Evolutionary conservation across 92 coral and sea anemone species (phyloP), one percentile per base, ranked within the genome.

Genomic region (Bergia puertoricense): DNA sequence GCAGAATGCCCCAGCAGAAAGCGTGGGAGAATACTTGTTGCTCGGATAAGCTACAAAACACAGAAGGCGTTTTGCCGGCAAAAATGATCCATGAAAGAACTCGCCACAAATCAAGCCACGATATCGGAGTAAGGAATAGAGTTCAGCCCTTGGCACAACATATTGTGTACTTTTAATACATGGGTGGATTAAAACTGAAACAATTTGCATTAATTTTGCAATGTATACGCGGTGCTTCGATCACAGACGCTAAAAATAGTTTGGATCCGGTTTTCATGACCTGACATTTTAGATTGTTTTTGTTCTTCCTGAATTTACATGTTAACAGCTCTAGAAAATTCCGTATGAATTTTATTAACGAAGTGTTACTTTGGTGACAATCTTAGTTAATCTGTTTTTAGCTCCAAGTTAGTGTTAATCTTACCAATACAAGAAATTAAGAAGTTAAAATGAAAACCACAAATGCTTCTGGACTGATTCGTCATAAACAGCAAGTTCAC

Each of bases 11-110:
- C 41, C 65, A 79, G 8, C 81, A 77, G 73, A 82, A 42, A 37
- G 59, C 75, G 8, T 45, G 86, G 86, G 77, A 67, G n/a, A 82
- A 22, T 0, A 22, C 45, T 67, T 68, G 46, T 46, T 66, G 86
- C 10, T 39, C 85, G 16, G 45, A 13, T 30, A 8, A 18, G 0
- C 44, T 68, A 30, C 67, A 2, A 13, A 84, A 48, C 1, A n/a
- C 36, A 0, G 48, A 62, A 62, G 13, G 56, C 4, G 38, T 62
- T 59, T 8, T 39, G 44, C 74, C 50, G 2, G 78, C 54, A 84
- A 48, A 39, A 46, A 36, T 18, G 10, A 57, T 13, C n/a, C 45
- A 71, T 42, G 66, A 43, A 18, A 71, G 77, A 46, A 72, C 75
- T 11, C 41, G 46, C 43, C 56, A 83, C 65, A 68, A 69, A 44